These are phyloP conservation scores for Parambassis ranga DNA, from an alignment of 2,797 vertebrate genomes.

Conservation along the genomic window DNA sequence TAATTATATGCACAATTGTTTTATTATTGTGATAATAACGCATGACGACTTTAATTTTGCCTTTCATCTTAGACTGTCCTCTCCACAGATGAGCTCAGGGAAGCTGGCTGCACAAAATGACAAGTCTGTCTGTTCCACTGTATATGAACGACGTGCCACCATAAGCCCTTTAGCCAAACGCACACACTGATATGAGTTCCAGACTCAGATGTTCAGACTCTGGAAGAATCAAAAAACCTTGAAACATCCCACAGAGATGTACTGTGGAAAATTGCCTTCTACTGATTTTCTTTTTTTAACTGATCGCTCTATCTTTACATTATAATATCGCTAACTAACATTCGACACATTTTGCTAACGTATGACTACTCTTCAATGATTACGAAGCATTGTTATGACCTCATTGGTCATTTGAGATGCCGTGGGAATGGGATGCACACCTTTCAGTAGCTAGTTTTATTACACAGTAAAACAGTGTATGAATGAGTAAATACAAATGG, in stretches of 20 bases:
- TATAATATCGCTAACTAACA: neutral
- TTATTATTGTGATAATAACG: too few relatives aligned
- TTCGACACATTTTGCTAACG: conserved; percentile 11
- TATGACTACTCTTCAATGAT: conserved; percentile 33
- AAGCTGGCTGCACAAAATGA: neutral
- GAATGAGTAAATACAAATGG: conserved; percentile 22
- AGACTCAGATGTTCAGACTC: neutral
- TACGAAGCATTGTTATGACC: conserved; percentile 67
- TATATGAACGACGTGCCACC: neutral
- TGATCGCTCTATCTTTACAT: neutral
- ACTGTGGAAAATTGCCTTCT: too few relatives aligned
- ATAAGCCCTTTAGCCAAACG: conserved; percentile 2
- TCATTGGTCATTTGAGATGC: conserved; percentile 57
- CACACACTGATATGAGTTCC: neutral
- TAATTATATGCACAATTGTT: too few relatives aligned
- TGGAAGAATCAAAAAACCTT: neutral
- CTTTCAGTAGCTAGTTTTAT: too few relatives aligned
- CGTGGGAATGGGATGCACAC: conserved; percentile 44
- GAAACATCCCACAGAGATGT: neutral
- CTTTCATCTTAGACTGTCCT: too few relatives aligned
- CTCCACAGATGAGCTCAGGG: neutral
- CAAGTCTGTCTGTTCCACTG: neutral
- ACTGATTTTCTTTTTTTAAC: too few relatives aligned
- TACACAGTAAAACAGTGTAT: conserved; percentile 30
- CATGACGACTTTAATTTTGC: too few relatives aligned